Percentiles rank a stretch among this genome's conserved stretches.
phyloP scores from a whole-genome alignment of 2,888 invertebrate species.

The Pseudolycoriella hygida region DNA sequence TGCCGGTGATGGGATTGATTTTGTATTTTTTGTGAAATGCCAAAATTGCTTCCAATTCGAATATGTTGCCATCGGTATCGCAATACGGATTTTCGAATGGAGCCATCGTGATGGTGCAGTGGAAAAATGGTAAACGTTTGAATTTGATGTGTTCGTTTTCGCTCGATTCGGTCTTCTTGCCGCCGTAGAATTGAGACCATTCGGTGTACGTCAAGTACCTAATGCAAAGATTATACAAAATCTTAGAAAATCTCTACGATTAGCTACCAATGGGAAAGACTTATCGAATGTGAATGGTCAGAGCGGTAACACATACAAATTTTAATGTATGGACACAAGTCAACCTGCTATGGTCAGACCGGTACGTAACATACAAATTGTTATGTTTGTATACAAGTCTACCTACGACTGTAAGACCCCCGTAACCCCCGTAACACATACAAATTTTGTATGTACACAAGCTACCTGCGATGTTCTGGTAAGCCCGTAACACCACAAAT shows the following conservation, averaged over 20 bases:
- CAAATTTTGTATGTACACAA: too few relatives aligned
- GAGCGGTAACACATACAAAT: not conserved
- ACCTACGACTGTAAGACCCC: too few relatives aligned
- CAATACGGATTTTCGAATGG: conserved; percentile 88
- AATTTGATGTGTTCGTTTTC: conserved; percentile 66
- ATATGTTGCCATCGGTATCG: conserved; percentile 79
- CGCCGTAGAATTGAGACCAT: conserved; percentile 80
- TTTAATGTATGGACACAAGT: not conserved
- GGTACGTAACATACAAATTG: too few relatives aligned
- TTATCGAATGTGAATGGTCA: not conserved
- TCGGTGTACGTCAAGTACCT: conserved; percentile 78
- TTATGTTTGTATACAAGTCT: too few relatives aligned
- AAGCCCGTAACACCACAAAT: too few relatives aligned
- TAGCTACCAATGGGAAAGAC: conserved; percentile 5
- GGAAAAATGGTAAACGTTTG: conserved; percentile 78
- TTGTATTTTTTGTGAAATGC: conserved; percentile 82
- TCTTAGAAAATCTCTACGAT: conserved; percentile 6
- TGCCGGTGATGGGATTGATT: conserved; percentile 85
- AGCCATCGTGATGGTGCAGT: conserved; percentile 80
- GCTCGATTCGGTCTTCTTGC: conserved; percentile 54
- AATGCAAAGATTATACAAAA: conserved; percentile 9
- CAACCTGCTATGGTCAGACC: too few relatives aligned
- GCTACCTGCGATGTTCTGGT: too few relatives aligned
- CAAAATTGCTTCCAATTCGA: conserved; percentile 73
- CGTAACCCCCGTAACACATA: too few relatives aligned